Conservation (phyloP, 1,140 invertebrate species). For the Aplysia californica region DNA sequence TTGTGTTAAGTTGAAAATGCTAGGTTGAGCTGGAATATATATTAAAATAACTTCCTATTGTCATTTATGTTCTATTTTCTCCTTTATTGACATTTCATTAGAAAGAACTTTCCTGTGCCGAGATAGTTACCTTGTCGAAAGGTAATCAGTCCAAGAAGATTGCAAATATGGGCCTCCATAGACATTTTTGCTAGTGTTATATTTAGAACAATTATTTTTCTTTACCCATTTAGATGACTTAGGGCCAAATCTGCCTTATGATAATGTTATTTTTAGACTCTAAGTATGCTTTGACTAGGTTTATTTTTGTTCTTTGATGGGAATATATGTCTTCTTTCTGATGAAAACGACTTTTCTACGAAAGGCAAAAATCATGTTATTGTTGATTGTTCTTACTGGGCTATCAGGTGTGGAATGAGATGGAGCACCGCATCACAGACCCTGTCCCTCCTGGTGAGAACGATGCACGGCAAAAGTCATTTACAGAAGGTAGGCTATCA, state of each 20-base stretch:
- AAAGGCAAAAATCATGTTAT: not conserved
- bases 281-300: not conserved
- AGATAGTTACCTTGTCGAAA: too few species aligned
- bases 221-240: not conserved
- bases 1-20: not conserved
- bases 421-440: slow-evolving; percentile 39
- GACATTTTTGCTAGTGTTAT: too few species aligned
- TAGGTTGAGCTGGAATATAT: not conserved
- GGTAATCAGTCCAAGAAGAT: too few species aligned
- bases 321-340: not conserved
- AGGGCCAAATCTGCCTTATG: not conserved
- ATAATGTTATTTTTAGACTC: not conserved
- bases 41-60: not conserved
- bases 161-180: too few species aligned
- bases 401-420: slow-evolving; percentile 45
- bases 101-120: too few species aligned
- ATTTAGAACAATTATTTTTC: not conserved
- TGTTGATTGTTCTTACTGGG: not conserved
- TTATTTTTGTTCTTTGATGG: not conserved
- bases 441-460: slow-evolving; percentile 30
- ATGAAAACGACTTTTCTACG: not conserved
- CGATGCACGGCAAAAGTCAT: slow-evolving; percentile 33
- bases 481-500: slow-evolving; percentile 46
- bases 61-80: not conserved
- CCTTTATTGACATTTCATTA: too few species aligned